Percentiles rank a stretch among this genome's conserved stretches.
Evolutionary conservation across 1,140 invertebrate genomes (phyloP).

Genomic region (Drosophila pandora): DNA sequence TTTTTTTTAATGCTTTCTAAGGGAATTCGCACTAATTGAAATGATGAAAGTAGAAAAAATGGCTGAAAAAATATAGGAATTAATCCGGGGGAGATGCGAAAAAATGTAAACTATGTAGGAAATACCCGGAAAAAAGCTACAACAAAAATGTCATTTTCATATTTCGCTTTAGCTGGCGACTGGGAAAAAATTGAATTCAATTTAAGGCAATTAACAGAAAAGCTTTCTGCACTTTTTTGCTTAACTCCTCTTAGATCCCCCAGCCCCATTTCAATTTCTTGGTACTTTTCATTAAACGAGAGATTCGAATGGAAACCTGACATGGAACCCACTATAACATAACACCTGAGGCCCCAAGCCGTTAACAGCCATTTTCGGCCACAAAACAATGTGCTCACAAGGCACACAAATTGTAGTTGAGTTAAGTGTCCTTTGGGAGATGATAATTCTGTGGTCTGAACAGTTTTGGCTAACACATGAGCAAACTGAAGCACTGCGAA

Average conservation of each 20-base stretch:
- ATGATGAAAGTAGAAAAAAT: conserved; percentile 64
- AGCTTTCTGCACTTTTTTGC: conserved; percentile 15
- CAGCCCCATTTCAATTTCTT: background rate
- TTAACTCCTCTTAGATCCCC: background rate
- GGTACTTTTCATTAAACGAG: conserved; percentile 27
- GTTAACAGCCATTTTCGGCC: conserved; percentile 45
- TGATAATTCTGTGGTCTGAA: conserved; percentile 41
- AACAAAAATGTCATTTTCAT: conserved; percentile 51
- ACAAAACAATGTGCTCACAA: conserved; percentile 39
- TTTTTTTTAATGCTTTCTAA: conserved; percentile 43
- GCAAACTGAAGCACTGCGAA: conserved; percentile 2
- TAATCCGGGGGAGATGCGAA: conserved; percentile 27
- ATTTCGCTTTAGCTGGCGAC: conserved; percentile 41
- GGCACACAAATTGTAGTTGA: conserved; percentile 51
- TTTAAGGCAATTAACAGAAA: conserved; percentile 69
- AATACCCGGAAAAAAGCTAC: conserved; percentile 21
- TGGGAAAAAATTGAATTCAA: conserved; percentile 55
- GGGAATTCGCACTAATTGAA: conserved; percentile 70
- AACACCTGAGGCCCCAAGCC: conserved; percentile 20
- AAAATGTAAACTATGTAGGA: conserved; percentile 31
- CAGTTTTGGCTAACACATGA: conserved; percentile 26
- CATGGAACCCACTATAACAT: conserved; percentile 1
- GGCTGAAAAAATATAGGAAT: conserved; percentile 1
- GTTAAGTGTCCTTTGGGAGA: conserved; percentile 49
- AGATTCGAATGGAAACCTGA: conserved; percentile 21